Base-by-base conservation (phyloP, 2,888 invertebrate species). In the Idaea biselata region DNA sequence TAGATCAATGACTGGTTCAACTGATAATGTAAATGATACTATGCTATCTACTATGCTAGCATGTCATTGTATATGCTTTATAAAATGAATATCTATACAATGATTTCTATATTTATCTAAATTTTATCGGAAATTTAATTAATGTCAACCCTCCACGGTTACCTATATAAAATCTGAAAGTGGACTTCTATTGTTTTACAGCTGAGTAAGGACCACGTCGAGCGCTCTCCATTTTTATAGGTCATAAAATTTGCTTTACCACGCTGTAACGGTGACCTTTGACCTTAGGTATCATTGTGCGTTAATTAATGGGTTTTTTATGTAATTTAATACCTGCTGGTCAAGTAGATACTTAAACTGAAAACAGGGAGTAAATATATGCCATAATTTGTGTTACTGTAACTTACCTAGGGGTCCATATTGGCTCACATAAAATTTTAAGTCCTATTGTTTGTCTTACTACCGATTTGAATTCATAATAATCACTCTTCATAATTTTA, bases 61-160 rank as follows among this genome's bases (percentile, higher is more conserved):
- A 25, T 25, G 3, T 25, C 5, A 25, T 25, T 25, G 25, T 25
- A 25, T 25, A 25, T 25, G 25, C 25, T n/a, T n/a, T n/a, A 25
- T 25, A 25, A 25, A 25, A 25, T 25, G 5, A 25, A 25, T 25
- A 25, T 25, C 25, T 5, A 25, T 25, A 5, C 25, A 25, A 25
- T 25, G 25, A 25, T 25, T 25, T 5, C 25, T 25, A 25, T 25
- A 25, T n/a, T n/a, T 25, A 33, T 18, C 61, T 55, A 64, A 60
- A 62, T 44, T 55, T 53, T 58, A 59, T 25, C 62, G 54, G 60
- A 65, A 62, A 65, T 60, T 62, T 31, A 33, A 58, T 58, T 58
- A 60, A 55, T 5, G 31, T 58, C n/a, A 54, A 55, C 44, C 55
- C 44, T 6, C 55, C 14, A 44, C 14, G 44, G 44, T 11, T 55